Base-by-base conservation (phyloP, 2,797 vertebrate genomes). In the Tenualosa ilisha region DNA sequence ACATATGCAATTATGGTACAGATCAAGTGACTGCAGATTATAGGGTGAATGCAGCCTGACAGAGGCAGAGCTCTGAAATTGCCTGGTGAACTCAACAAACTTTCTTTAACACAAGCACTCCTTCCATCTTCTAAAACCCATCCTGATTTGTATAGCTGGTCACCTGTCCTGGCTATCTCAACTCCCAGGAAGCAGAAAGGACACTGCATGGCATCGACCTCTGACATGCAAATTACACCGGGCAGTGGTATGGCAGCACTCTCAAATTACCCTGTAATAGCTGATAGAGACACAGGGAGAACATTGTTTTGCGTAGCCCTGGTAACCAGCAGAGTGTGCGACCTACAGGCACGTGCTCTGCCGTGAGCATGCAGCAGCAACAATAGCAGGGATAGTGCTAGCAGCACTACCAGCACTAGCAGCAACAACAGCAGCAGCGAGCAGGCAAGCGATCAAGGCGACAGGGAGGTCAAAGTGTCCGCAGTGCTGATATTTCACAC, bases 221-320 rank as follows among this genome's bases (percentile, higher is more conserved):
- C 82, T 87, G 81, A 84, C 43, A 86, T 90, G 83, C 82, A 86
- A 81, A 89, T 85, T 49, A 81, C 37, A 68, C 83, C 86, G 85
- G 85, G 81, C 20, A 79, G 43, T 79, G 20, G 40, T 79, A 40
- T 79, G 72, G 40, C 85, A 59, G 75, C 86, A 61, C 56, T 68
- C 86, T 86, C 79, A 86, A 85, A 86, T 83, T 63, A 82, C 49
- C 40, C 72, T 50, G 40, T 75, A 88, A 81, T 75, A 56, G 37
- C 13, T 51, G 83, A 86, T 50, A 81, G 85, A 84, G 82, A 49
- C 49, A 86, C 85, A 87, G 81, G 81, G 82, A 65, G 59, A 59
- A 81, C 81, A 87, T 88, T 89, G 87, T 88, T 86, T 85, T 65
- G 61, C 72, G 46, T 65, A 79, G 81, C 83, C 79, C 59, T 87